A percentile compares a stretch with the other conserved stretches of the same genome.
These are phyloP conservation scores for Neelides sp. DNA, from an alignment of 1,140 invertebrate species.

Conservation along the genomic window DNA sequence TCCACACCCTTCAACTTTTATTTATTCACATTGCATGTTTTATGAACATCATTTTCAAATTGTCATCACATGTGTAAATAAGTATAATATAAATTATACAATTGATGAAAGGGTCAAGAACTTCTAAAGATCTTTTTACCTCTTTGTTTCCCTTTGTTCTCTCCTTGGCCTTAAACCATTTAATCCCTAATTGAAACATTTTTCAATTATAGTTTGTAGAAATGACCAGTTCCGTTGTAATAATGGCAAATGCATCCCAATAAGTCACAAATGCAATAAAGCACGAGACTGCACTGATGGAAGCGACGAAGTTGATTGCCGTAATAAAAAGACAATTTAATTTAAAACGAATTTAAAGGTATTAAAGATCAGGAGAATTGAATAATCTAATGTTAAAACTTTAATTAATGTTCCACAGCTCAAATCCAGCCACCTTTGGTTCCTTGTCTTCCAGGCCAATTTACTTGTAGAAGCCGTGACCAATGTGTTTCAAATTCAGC, in stretches of 20 bases:
- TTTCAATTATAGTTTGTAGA: constrained; percentile 34
- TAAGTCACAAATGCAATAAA: constrained; percentile 45
- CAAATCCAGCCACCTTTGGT: constrained; percentile 3
- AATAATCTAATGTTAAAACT: constrained; percentile 7
- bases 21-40: not conserved
- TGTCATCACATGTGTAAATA: too few relatives aligned
- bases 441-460: constrained; percentile 40
- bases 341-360: not conserved
- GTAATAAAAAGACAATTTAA: constrained; percentile 37
- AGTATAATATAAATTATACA: too few relatives aligned
- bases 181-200: not conserved
- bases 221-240: constrained; percentile 38
- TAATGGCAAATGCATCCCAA: constrained; percentile 39
- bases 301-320: constrained; percentile 56
- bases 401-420: constrained; percentile 3
- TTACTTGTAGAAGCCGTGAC: constrained; percentile 45
- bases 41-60: not conserved
- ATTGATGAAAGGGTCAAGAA: too few relatives aligned
- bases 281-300: constrained; percentile 52
- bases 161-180: not conserved
- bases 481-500: constrained; percentile 43
- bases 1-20: not conserved
- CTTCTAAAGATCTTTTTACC: too few relatives aligned
- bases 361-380: not conserved
- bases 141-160: not conserved